Percentiles rank a stretch among this genome's conserved stretches.
Evolutionary conservation across 2,113 vertebrate species (phyloP).

Genomic region (Melanerpes aurifrons): DNA sequence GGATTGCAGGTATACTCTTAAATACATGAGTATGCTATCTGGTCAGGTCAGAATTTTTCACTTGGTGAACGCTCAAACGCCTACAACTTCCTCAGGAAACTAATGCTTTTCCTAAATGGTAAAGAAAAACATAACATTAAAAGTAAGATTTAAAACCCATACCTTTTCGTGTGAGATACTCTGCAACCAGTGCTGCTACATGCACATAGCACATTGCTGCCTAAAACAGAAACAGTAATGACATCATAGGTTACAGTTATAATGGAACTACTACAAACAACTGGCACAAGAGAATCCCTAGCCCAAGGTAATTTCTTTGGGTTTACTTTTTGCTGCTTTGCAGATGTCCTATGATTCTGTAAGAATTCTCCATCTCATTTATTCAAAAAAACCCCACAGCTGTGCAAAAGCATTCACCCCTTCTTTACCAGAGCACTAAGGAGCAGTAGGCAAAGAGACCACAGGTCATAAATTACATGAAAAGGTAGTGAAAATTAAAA

Average conservation of each 20-base stretch:
- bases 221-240: constrained; percentile 70
- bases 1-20: not conserved
- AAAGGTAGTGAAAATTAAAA: too few species aligned
- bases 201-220: constrained; percentile 97
- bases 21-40: not conserved
- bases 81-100: not conserved
- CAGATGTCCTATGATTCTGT: not conserved
- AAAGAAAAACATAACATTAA: not conserved
- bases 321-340: not conserved
- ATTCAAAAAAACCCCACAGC: not conserved
- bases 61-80: not conserved
- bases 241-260: not conserved
- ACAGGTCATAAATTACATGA: not conserved
- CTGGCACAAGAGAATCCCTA: not conserved
- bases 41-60: not conserved
- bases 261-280: not conserved
- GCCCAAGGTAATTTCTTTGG: not conserved
- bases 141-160: constrained; percentile 11
- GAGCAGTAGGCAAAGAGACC: not conserved
- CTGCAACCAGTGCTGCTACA: constrained; percentile 92
- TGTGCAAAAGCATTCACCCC: not conserved
- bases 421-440: not conserved
- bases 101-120: not conserved
- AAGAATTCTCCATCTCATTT: not conserved
- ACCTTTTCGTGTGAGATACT: constrained; percentile 96